These are phyloP conservation scores for Scaptomyza graminum DNA, from an alignment of 1,140 invertebrate species.

Conservation along the genomic window DNA sequence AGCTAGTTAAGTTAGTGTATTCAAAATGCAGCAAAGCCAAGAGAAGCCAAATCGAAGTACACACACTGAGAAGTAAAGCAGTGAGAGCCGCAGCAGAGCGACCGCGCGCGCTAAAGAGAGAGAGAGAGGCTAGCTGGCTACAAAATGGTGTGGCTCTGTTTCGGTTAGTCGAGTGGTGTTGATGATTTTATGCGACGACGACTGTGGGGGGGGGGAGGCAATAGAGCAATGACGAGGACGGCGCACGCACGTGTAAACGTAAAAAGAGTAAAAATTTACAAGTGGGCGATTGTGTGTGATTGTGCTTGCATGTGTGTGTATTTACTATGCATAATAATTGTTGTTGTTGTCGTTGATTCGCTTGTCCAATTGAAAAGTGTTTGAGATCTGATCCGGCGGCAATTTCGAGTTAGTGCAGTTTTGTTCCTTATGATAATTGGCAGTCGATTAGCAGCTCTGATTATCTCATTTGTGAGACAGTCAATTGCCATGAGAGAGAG, in stretches of 20 bases:
- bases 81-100: conserved; percentile 15
- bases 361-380: conserved; percentile 39
- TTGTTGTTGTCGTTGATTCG: neutral
- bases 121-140: neutral
- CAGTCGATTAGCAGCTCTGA: conserved; percentile 9
- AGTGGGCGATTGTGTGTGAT: conserved; percentile 38
- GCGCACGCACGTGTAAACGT: conserved; percentile 75
- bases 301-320: conserved; percentile 37
- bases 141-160: conserved; percentile 51
- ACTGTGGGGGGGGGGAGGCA: neutral
- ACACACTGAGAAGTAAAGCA: conserved; percentile 38
- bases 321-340: conserved; percentile 68
- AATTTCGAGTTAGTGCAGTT: too few species aligned
- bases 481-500: conserved; percentile 12
- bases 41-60: conserved; percentile 51
- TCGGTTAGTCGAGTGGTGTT: conserved; percentile 46
- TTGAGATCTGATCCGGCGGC: conserved; percentile 21
- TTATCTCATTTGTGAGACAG: conserved; percentile 14
- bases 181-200: conserved; percentile 33
- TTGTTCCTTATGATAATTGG: conserved; percentile 7
- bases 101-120: neutral
- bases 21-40: conserved; percentile 17
- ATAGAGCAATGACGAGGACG: conserved; percentile 44
- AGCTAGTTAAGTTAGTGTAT: conserved; percentile 16
- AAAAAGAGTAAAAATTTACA: conserved; percentile 68